Conservation (phyloP, 1,140 invertebrate genomes). For the Chrysomallon squamiferum region DNA sequence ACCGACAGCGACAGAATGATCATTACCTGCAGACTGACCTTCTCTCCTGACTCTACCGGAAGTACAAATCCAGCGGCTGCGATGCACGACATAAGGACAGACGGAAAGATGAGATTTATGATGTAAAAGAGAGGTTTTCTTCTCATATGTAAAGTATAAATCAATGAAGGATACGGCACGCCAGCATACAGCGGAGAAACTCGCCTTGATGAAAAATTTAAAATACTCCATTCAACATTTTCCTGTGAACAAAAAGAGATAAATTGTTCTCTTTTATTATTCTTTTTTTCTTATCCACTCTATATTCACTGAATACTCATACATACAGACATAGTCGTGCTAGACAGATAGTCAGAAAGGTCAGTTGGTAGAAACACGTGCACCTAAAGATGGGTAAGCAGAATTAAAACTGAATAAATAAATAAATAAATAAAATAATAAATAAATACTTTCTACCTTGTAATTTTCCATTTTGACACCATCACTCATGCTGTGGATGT, state of each 20-base stretch:
- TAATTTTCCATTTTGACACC: slow-evolving; percentile 28
- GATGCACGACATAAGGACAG: slow-evolving; percentile 75
- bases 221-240: slow-evolving; percentile 23
- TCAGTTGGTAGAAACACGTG: too few relatives aligned
- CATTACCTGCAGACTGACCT: slow-evolving; percentile 93
- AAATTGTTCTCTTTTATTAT: too few relatives aligned
- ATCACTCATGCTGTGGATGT: slow-evolving; percentile 50
- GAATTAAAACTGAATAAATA: too few relatives aligned
- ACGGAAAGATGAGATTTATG: slow-evolving; percentile 47
- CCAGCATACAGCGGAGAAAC: slow-evolving; percentile 68
- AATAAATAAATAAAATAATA: too few relatives aligned
- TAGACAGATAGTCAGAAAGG: too few relatives aligned
- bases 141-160: slow-evolving; percentile 30
- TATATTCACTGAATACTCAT: too few relatives aligned
- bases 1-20: slow-evolving; percentile 43
- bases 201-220: slow-evolving; percentile 64
- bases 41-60: slow-evolving; percentile 98
- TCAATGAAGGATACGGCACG: slow-evolving; percentile 33
- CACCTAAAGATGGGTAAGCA: too few relatives aligned
- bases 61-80: slow-evolving; percentile 95
- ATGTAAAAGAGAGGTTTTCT: slow-evolving; percentile 46
- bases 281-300: too few relatives aligned
- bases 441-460: too few relatives aligned
- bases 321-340: too few relatives aligned
- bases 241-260: slow-evolving; percentile 17